These are phyloP conservation scores for Erinaceus europaeus DNA, from an alignment of 2,113 vertebrate species.

Conservation along the genomic window DNA sequence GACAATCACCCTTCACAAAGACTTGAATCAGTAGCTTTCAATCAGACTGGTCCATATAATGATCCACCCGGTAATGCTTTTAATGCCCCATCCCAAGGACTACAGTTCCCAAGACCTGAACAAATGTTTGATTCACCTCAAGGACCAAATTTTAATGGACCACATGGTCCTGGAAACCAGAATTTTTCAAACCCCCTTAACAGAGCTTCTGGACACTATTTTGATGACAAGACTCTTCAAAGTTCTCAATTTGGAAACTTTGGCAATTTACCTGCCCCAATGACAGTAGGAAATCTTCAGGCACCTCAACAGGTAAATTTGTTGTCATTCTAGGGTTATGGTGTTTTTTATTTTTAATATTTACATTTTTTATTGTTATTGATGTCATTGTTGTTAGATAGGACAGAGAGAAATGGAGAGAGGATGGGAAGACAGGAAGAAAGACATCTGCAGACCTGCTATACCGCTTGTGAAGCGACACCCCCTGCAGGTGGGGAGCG, in stretches of 20 bases:
- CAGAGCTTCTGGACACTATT: slow-evolving; percentile 86
- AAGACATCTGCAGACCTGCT: too few relatives aligned
- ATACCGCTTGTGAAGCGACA: too few relatives aligned
- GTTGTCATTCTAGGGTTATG: background rate
- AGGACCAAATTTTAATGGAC: slow-evolving; percentile 88
- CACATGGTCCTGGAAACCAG: slow-evolving; percentile 83
- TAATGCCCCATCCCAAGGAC: slow-evolving; percentile 82
- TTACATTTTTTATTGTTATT: too few relatives aligned
- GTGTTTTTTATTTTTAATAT: too few relatives aligned
- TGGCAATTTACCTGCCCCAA: slow-evolving; percentile 75
- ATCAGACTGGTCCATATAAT: slow-evolving; percentile 83
- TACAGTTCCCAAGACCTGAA: slow-evolving; percentile 86
- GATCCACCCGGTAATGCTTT: slow-evolving; percentile 87
- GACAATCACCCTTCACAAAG: slow-evolving; percentile 86
- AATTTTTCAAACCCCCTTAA: slow-evolving; percentile 82
- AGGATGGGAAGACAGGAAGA: too few relatives aligned
- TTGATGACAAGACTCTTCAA: slow-evolving; percentile 86
- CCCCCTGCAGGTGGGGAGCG: too few relatives aligned
- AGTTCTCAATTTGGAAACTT: slow-evolving; percentile 84
- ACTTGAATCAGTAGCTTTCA: slow-evolving; percentile 82
- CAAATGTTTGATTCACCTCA: slow-evolving; percentile 84
- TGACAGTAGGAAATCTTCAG: slow-evolving; percentile 80
- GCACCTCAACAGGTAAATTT: slow-evolving; percentile 87
- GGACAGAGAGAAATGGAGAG: too few relatives aligned
- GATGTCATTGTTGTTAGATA: too few relatives aligned